Percentiles rank a stretch among this genome's conserved stretches.
Evolutionary conservation across 1,140 invertebrate genomes (phyloP).

Genomic region (Ceratosolen solmsi): DNA sequence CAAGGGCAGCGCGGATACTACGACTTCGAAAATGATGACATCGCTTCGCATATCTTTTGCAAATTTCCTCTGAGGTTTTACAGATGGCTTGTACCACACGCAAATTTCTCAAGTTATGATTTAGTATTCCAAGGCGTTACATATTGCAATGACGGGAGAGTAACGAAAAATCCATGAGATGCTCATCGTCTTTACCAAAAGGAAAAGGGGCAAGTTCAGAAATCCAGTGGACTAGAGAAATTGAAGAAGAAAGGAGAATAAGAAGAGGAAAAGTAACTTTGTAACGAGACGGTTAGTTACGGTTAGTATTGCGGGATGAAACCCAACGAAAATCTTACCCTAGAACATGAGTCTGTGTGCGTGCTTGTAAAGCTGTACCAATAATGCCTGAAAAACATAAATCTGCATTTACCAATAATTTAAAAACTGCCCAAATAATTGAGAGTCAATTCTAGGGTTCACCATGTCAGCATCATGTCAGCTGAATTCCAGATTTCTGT

Average conservation of each 20-base stretch:
- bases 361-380: neutral
- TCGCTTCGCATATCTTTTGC: constrained; percentile 50
- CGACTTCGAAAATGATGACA: neutral
- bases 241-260: constrained; percentile 51
- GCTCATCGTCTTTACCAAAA: neutral
- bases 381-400: constrained; percentile 31
- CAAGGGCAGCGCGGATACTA: constrained; percentile 56
- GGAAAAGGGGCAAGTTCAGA: constrained; percentile 38
- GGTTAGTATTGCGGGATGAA: constrained; percentile 66
- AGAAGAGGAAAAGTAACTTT: constrained; percentile 64
- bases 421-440: constrained; percentile 54
- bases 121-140: constrained; percentile 61
- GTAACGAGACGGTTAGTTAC: constrained; percentile 72
- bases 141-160: constrained; percentile 19
- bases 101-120: constrained; percentile 73
- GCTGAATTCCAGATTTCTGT: neutral
- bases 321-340: neutral
- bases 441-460: constrained; percentile 47
- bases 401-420: constrained; percentile 50
- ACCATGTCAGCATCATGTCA: neutral
- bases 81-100: constrained; percentile 64
- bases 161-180: constrained; percentile 25
- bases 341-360: neutral
- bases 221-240: constrained; percentile 46
- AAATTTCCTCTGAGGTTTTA: constrained; percentile 67